Conservation (phyloP, 2,888 invertebrate genomes). For the Clepsis dumicolana region DNA sequence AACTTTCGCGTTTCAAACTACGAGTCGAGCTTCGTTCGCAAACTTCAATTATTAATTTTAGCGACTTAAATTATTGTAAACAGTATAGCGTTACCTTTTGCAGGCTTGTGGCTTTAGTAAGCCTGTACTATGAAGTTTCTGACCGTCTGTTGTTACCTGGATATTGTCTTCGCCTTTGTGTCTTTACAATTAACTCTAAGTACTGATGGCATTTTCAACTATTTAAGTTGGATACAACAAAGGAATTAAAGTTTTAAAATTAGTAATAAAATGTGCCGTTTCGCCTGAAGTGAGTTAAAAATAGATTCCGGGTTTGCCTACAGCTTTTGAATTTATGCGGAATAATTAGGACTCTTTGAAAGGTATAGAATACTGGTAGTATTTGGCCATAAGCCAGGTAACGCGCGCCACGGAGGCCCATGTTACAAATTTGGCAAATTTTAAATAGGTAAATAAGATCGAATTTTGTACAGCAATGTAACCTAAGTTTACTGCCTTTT, state of each 20-base stretch:
- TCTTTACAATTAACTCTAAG: not conserved
- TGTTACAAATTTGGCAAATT: too few relatives aligned
- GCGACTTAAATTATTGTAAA: slow-evolving; percentile 30
- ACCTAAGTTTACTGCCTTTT: too few relatives aligned
- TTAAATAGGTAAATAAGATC: too few relatives aligned
- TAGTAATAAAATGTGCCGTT: too few relatives aligned
- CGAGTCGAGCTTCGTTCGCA: slow-evolving; percentile 18
- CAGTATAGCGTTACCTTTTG: slow-evolving; percentile 21
- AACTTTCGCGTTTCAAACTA: slow-evolving; percentile 32
- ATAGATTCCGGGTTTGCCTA: too few relatives aligned
- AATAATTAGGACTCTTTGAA: too few relatives aligned
- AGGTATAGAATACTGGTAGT: too few relatives aligned
- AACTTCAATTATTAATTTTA: slow-evolving; percentile 34
- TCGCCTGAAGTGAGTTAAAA: too few relatives aligned
- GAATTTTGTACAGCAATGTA: too few relatives aligned
- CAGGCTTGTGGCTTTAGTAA: slow-evolving; percentile 20
- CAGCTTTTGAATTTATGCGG: too few relatives aligned
- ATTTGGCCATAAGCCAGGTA: too few relatives aligned
- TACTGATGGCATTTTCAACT: not conserved
- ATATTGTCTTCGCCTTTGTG: not conserved
- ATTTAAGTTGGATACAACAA: slow-evolving; percentile 5
- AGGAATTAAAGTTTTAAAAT: not conserved
- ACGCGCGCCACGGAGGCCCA: too few relatives aligned
- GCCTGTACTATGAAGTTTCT: slow-evolving; percentile 5
- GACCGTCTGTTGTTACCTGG: not conserved